A percentile compares a stretch with the other conserved stretches of the same genome.
phyloP scores from a whole-genome alignment of 2,888 invertebrate species.

The Rotaria sp. region DNA sequence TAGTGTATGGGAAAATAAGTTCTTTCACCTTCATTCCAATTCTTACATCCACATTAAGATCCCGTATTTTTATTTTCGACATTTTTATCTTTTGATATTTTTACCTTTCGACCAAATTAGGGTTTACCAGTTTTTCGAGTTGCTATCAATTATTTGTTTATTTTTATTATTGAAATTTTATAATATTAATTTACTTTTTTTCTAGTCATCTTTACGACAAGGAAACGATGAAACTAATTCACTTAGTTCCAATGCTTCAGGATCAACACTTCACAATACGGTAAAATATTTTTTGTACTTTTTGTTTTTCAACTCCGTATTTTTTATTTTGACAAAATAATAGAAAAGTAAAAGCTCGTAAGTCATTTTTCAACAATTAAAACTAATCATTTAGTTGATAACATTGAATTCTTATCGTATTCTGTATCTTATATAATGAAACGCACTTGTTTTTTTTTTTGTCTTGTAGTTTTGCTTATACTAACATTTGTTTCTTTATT shows the following conservation, averaged over 20 bases:
- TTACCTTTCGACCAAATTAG: too few species aligned
- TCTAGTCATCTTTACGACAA: not conserved
- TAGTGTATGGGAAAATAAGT: too few species aligned
- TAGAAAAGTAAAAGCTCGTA: too few species aligned
- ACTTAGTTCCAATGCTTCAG: not conserved
- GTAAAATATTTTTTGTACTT: not conserved
- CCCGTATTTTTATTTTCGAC: too few species aligned
- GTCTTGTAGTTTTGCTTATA: not conserved
- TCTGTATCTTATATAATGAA: not conserved
- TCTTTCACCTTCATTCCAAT: too few species aligned
- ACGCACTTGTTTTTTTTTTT: not conserved
- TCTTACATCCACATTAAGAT: too few species aligned
- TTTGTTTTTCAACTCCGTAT: too few species aligned
- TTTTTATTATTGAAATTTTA: not conserved
- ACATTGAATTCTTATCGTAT: not conserved
- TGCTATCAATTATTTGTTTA: too few species aligned
- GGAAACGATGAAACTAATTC: not conserved
- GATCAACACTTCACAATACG: not conserved
- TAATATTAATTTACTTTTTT: not conserved
- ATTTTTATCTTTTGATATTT: too few species aligned
- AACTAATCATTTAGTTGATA: not conserved
- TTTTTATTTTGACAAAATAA: too few species aligned
- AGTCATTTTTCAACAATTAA: too few species aligned
- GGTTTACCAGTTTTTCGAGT: too few species aligned
- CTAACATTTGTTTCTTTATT: not conserved